phyloP scores from a whole-genome alignment of 2,113 vertebrate species.

The Macaca mulatta region DNA sequence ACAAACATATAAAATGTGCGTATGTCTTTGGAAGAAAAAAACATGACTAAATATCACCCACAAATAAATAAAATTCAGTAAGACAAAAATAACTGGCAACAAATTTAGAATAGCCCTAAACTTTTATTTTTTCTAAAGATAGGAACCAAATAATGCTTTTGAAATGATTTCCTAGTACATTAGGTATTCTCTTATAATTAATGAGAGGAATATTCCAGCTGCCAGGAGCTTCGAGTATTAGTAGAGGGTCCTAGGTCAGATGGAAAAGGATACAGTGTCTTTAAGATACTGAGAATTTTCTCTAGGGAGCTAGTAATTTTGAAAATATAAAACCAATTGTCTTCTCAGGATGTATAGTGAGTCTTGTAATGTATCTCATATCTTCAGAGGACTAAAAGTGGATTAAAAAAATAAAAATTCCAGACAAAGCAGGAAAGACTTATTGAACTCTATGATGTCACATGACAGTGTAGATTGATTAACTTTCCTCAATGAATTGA shows the following conservation, averaged over 20 bases:
- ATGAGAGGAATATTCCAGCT: background rate
- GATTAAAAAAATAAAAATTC: background rate
- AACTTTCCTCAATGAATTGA: background rate
- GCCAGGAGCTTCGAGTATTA: background rate
- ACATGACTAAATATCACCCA: background rate
- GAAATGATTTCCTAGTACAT: background rate
- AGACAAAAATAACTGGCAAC: background rate
- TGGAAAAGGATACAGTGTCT: background rate
- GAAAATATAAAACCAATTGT: background rate
- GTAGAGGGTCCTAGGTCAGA: background rate
- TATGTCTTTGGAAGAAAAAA: background rate
- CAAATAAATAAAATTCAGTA: background rate
- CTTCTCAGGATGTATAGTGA: background rate
- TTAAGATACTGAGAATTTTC: background rate
- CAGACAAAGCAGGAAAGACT: background rate
- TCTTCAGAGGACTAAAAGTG: background rate
- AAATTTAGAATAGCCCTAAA: background rate
- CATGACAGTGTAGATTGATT: background rate
- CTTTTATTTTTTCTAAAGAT: background rate
- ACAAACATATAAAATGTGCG: background rate
- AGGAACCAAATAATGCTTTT: background rate
- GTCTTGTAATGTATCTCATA: background rate
- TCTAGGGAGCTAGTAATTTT: background rate
- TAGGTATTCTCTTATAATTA: background rate
- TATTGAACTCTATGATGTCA: background rate